A percentile compares a stretch with the other conserved stretches of the same genome.
phyloP scores from a whole-genome alignment of 2,888 invertebrate genomes.

The Synanthedon andrenaeformis region DNA sequence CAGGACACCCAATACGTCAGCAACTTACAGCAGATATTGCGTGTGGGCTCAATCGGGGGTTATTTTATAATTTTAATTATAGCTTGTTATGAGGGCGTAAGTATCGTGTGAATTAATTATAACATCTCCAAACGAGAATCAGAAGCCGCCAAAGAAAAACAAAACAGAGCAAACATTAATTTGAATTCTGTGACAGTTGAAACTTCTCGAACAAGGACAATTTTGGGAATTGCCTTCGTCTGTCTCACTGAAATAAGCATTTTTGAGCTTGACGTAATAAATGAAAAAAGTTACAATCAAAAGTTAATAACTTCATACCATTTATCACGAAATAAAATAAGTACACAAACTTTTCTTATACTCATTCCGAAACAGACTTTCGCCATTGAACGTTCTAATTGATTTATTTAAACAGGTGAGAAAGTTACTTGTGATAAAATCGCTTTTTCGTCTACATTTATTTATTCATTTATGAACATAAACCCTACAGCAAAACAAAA shows the following conservation, averaged over 20 bases:
- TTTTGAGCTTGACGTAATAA: constrained; percentile 64
- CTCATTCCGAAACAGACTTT: constrained; percentile 23
- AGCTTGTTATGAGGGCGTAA: background rate
- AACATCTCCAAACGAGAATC: constrained; percentile 43
- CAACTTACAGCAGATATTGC: no score
- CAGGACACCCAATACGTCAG: no score
- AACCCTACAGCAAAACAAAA: no score
- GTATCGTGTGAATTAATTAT: constrained; percentile 26
- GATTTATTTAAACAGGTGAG: background rate
- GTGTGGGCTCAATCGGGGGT: no score
- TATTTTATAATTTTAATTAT: background rate
- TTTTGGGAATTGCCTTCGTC: constrained; percentile 64
- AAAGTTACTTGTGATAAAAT: no score
- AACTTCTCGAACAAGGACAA: constrained; percentile 60
- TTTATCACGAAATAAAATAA: constrained; percentile 55
- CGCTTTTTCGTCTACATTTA: no score
- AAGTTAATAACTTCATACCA: constrained; percentile 69
- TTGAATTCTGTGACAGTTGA: constrained; percentile 63
- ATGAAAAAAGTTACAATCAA: constrained; percentile 68
- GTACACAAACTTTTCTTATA: constrained; percentile 33
- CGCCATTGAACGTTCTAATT: constrained; percentile 13
- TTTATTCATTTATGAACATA: no score
- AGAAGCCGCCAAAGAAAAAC: constrained; percentile 49
- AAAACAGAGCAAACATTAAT: constrained; percentile 67
- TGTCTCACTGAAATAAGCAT: constrained; percentile 53